Conservation (phyloP, 2,888 invertebrate species). For the Globia sparganii region DNA sequence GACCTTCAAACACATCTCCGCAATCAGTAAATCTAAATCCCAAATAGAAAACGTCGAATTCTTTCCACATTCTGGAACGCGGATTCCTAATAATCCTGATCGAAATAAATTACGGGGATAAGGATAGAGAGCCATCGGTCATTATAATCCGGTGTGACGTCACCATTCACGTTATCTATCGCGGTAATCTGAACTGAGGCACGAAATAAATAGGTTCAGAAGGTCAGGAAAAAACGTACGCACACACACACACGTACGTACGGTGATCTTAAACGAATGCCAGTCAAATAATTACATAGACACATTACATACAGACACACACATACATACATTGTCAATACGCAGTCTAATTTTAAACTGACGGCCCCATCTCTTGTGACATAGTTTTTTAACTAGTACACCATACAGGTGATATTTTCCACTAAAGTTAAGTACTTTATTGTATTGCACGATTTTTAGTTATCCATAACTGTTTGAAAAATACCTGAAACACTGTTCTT, state of each 20-base stretch:
- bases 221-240: neutral
- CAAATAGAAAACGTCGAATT: constrained; percentile 49
- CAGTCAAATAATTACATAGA: neutral
- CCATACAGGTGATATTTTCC: neutral
- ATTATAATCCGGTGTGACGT: constrained; percentile 66
- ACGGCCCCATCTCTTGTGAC: neutral
- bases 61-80: constrained; percentile 29
- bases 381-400: neutral
- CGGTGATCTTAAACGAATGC: neutral
- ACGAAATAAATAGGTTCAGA: neutral
- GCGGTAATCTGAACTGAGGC: constrained; percentile 48
- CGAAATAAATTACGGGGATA: constrained; percentile 65
- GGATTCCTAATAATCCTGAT: constrained; percentile 56
- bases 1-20: neutral
- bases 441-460: neutral
- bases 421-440: neutral
- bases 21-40: constrained; percentile 37
- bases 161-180: constrained; percentile 59
- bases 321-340: neutral
- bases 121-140: constrained; percentile 60
- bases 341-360: neutral
- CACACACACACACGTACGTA: too few relatives aligned
- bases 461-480: neutral
- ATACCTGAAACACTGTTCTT: neutral
- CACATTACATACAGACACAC: neutral